Conservation (phyloP, 2,113 vertebrate genomes). For the Ardeotis arabs region DNA sequence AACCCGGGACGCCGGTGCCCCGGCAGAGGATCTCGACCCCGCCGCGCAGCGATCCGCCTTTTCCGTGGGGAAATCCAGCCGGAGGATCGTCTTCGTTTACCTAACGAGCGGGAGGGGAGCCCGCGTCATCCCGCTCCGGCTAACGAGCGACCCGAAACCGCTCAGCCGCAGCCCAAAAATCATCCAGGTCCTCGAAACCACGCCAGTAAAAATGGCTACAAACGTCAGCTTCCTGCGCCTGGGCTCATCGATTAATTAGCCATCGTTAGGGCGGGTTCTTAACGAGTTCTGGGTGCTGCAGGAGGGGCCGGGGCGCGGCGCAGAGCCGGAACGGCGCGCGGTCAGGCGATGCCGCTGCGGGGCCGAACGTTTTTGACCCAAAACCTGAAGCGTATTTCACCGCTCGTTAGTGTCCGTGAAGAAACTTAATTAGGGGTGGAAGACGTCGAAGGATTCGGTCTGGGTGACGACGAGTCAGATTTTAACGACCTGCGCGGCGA, state of each 20-base stretch:
- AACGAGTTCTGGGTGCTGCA: no score
- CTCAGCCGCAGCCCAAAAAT: background rate
- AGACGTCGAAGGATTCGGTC: no score
- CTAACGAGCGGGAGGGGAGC: background rate
- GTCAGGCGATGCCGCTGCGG: no score
- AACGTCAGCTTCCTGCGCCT: no score
- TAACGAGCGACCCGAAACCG: background rate
- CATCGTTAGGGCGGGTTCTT: no score
- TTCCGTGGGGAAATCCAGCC: accelerated
- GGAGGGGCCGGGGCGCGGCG: no score
- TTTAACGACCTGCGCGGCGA: constrained; percentile 86
- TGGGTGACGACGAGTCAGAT: constrained; percentile 69
- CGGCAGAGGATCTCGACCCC: accelerated
- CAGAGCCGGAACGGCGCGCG: no score
- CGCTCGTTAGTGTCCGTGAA: accelerated
- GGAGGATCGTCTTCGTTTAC: background rate
- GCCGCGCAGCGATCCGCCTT: accelerated
- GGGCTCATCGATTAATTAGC: no score
- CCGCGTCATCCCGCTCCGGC: background rate
- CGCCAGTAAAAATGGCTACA: no score
- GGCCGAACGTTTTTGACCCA: no score
- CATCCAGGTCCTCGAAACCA: no score
- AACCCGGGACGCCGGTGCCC: accelerated
- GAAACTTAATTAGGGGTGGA: background rate
- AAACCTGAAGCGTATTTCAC: background rate